Evolutionary conservation across 2,888 invertebrate genomes (phyloP).

Genomic region (Polydrusus cervinus): DNA sequence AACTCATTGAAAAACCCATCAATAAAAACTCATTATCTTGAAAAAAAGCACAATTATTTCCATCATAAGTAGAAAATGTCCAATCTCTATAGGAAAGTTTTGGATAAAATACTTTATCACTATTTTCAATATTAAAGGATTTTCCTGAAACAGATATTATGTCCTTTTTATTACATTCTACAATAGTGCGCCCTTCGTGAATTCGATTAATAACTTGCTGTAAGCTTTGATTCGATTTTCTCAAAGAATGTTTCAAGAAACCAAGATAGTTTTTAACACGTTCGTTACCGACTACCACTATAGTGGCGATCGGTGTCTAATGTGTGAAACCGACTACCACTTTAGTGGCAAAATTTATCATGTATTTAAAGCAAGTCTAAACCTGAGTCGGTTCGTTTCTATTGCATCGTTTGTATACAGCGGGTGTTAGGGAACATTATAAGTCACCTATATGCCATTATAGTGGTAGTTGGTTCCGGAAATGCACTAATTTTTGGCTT

Average conservation of each 20-base stretch:
- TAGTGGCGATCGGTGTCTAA: too few relatives aligned
- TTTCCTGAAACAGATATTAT: background rate
- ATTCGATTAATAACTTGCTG: constrained; percentile 49
- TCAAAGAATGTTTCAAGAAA: constrained; percentile 47
- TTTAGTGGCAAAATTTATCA: too few relatives aligned
- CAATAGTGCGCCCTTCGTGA: constrained; percentile 38
- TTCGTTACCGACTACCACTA: too few relatives aligned
- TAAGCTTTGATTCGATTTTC: constrained; percentile 53
- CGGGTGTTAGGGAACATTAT: too few relatives aligned
- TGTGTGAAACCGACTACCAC: too few relatives aligned
- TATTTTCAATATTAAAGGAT: background rate
- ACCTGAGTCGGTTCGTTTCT: too few relatives aligned
- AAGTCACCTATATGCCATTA: too few relatives aligned
- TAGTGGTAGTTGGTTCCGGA: too few relatives aligned
- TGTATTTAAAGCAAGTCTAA: too few relatives aligned
- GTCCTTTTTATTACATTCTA: background rate
- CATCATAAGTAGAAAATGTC: background rate
- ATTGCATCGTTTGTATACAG: too few relatives aligned
- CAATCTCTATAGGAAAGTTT: background rate
- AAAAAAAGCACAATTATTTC: constrained; percentile 4
- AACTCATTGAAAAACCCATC: background rate
- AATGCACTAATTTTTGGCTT: too few relatives aligned
- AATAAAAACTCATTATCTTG: background rate
- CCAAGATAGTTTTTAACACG: constrained; percentile 50
- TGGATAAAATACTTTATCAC: background rate